These are phyloP conservation scores for Lithophane leautieri DNA, from an alignment of 2,888 invertebrate genomes.

Conservation along the genomic window DNA sequence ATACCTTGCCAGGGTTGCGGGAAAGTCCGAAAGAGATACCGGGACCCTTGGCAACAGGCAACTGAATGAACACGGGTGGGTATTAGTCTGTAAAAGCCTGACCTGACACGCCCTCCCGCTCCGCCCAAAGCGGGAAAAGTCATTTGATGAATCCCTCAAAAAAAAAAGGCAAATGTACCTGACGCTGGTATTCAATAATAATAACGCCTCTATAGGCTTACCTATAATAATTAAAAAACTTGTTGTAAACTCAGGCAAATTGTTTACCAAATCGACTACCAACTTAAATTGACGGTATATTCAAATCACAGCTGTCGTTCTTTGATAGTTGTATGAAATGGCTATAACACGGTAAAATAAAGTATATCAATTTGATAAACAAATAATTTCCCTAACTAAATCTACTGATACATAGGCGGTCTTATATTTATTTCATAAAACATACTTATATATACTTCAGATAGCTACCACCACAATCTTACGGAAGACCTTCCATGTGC, in stretches of 20 bases:
- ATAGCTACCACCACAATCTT: conserved; percentile 10
- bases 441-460: not conserved
- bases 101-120: too few species aligned
- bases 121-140: too few species aligned
- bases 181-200: too few species aligned
- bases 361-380: not conserved
- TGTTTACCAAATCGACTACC: not conserved
- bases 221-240: not conserved
- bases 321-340: not conserved
- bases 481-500: conserved; percentile 16
- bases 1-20: too few species aligned
- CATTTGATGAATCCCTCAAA: too few species aligned
- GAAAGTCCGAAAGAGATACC: too few species aligned
- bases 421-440: not conserved
- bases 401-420: not conserved
- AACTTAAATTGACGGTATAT: not conserved
- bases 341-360: not conserved
- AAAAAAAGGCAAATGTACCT: too few species aligned
- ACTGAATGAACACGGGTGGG: too few species aligned
- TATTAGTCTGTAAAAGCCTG: too few species aligned
- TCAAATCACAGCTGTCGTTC: not conserved
- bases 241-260: not conserved
- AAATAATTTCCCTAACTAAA: too few species aligned
- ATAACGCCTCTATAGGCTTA: too few species aligned
- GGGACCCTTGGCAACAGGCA: too few species aligned